Percentiles rank a stretch among this genome's conserved stretches.
These are phyloP conservation scores for Ips typographus DNA, from an alignment of 1,140 invertebrate genomes.

Conservation along the genomic window DNA sequence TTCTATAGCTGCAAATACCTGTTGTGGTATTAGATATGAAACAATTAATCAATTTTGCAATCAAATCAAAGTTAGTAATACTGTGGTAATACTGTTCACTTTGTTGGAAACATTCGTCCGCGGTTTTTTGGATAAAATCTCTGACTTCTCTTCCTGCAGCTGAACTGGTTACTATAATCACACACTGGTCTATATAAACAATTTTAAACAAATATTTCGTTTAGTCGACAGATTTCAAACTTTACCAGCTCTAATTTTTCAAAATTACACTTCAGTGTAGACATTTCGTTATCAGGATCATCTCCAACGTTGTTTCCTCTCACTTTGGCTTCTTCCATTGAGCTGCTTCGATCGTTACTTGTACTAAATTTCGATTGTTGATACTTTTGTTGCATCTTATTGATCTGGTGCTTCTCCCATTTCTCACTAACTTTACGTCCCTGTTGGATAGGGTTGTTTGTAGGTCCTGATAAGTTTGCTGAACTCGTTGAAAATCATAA, in stretches of 20 bases:
- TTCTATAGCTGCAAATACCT: no score
- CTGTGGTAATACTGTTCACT: no score
- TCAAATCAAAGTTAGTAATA: no score
- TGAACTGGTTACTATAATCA: conserved; percentile 17
- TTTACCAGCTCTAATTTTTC: conserved; percentile 36
- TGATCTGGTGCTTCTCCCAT: no score
- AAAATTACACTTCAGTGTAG: conserved; percentile 37
- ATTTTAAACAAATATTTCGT: no score
- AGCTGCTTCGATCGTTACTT: conserved; percentile 17
- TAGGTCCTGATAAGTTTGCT: background rate
- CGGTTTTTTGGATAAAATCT: conserved; percentile 48
- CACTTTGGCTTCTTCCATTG: conserved; percentile 10
- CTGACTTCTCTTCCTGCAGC: conserved; percentile 40
- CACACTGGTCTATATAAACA: no score
- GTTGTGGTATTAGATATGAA: no score
- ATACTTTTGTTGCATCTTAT: background rate
- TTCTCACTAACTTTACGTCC: no score
- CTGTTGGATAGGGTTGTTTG: no score
- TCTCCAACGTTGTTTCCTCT: background rate
- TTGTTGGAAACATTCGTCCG: conserved; percentile 47
- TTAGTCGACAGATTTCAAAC: no score
- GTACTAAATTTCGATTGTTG: background rate
- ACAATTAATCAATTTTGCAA: no score
- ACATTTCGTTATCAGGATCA: conserved; percentile 21
- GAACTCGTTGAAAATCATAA: background rate